Evolutionary conservation across 1,140 invertebrate species (phyloP).

Genomic region (Ostrea denselamellosa): DNA sequence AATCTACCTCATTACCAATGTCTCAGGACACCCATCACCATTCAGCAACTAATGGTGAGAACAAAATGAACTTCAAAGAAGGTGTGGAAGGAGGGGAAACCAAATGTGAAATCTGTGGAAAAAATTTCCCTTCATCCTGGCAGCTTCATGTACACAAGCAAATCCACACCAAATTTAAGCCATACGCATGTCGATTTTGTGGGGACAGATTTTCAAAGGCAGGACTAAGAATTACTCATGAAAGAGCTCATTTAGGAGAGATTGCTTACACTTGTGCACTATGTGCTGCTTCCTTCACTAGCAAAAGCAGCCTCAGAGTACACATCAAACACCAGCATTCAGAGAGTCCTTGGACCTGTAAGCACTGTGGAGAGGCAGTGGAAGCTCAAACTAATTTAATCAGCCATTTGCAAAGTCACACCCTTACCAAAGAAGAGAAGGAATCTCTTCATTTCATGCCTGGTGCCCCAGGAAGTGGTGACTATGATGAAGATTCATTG

Average conservation of each 20-base stretch:
- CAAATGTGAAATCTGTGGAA: slow-evolving; percentile 70
- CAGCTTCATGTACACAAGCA: slow-evolving; percentile 68
- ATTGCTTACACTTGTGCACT: slow-evolving; percentile 81
- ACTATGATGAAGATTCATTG: slow-evolving; percentile 42
- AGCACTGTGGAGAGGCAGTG: slow-evolving; percentile 78
- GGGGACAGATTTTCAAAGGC: slow-evolving; percentile 68
- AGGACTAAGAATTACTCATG: slow-evolving; percentile 67
- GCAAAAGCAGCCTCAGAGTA: slow-evolving; percentile 80
- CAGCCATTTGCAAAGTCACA: slow-evolving; percentile 69
- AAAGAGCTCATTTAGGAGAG: slow-evolving; percentile 68
- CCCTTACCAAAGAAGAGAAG: slow-evolving; percentile 63
- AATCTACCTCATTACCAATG: slow-evolving; percentile 26
- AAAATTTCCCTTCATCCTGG: slow-evolving; percentile 63
- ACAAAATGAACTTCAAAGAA: slow-evolving; percentile 39
- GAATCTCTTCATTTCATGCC: slow-evolving; percentile 79
- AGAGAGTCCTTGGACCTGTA: slow-evolving; percentile 80
- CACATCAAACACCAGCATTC: slow-evolving; percentile 80
- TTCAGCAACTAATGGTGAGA: slow-evolving; percentile 31
- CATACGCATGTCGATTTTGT: slow-evolving; percentile 70
- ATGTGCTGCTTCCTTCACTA: slow-evolving; percentile 82
- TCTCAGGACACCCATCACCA: slow-evolving; percentile 33
- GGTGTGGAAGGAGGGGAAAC: slow-evolving; percentile 46
- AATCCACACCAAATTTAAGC: slow-evolving; percentile 70
- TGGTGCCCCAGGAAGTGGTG: slow-evolving; percentile 78
- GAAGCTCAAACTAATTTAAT: slow-evolving; percentile 63